A percentile compares a stretch with the other conserved stretches of the same genome.
Conservation (phyloP, 2,113 vertebrate genomes). For the Larimichthys crocea region DNA sequence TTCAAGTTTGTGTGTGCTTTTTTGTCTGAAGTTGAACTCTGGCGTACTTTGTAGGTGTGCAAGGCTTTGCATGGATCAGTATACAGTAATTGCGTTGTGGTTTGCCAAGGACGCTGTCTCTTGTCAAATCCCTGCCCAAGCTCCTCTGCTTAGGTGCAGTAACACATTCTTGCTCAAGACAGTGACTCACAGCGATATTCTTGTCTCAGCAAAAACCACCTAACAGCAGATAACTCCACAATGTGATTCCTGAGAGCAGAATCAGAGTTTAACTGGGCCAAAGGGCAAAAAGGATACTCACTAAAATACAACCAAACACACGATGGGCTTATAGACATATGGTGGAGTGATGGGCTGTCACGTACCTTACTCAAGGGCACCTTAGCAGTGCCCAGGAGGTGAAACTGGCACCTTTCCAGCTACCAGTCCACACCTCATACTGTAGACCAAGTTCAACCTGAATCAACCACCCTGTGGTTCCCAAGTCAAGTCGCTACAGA, state of each 20-base stretch:
- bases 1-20: background rate
- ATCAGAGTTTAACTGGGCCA: slow-evolving; percentile 23
- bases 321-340: no score
- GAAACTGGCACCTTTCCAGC: no score
- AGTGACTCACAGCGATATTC: slow-evolving; percentile 37
- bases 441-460: no score
- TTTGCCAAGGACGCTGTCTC: slow-evolving; percentile 13
- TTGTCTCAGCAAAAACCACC: slow-evolving; percentile 32
- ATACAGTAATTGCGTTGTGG: slow-evolving; percentile 13
- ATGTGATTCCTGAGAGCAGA: slow-evolving; percentile 12
- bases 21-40: background rate
- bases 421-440: no score
- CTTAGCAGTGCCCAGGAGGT: no score
- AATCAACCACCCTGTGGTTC: no score
- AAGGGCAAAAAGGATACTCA: slow-evolving; percentile 9
- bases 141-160: slow-evolving; percentile 11
- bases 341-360: no score
- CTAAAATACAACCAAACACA: no score
- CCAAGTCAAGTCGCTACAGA: no score
- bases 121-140: slow-evolving; percentile 10
- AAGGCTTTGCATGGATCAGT: slow-evolving; percentile 22
- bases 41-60: slow-evolving; percentile 10
- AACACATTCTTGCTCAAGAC: slow-evolving; percentile 9
- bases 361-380: no score
- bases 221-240: slow-evolving; percentile 13